These are phyloP conservation scores for Turdus rufiventris DNA, from an alignment of 2,113 vertebrate species.

Conservation along the genomic window DNA sequence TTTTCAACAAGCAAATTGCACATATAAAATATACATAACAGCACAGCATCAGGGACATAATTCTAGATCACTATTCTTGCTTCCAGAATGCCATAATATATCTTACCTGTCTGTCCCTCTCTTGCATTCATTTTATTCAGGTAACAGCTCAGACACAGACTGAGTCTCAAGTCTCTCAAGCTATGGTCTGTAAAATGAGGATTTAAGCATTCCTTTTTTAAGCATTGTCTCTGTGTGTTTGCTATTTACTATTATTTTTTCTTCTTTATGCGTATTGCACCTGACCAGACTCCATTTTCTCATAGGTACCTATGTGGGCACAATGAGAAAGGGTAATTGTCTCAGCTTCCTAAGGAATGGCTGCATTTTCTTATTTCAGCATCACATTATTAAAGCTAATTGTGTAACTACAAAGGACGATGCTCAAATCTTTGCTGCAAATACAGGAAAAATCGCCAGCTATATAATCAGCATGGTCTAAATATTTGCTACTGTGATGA, in stretches of 20 bases:
- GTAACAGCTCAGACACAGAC: neutral
- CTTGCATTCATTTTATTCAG: neutral
- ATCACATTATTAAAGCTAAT: neutral
- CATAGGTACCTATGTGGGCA: neutral
- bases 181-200: neutral
- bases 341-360: neutral
- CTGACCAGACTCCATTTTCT: neutral
- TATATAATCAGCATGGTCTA: neutral
- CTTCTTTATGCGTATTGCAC: neutral
- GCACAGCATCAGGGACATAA: neutral
- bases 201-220: neutral
- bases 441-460: neutral
- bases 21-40: neutral
- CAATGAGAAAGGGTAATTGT: neutral
- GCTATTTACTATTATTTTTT: neutral
- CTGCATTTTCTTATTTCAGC: neutral
- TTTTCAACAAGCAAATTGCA: neutral
- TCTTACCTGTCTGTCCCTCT: neutral
- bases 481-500: neutral
- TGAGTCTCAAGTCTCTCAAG: neutral
- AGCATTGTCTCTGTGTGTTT: neutral
- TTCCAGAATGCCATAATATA: neutral
- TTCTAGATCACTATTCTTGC: neutral
- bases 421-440: neutral
- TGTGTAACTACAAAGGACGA: neutral